phyloP scores from a whole-genome alignment of 2,888 invertebrate genomes.

The Ormyrus pomaceus region DNA sequence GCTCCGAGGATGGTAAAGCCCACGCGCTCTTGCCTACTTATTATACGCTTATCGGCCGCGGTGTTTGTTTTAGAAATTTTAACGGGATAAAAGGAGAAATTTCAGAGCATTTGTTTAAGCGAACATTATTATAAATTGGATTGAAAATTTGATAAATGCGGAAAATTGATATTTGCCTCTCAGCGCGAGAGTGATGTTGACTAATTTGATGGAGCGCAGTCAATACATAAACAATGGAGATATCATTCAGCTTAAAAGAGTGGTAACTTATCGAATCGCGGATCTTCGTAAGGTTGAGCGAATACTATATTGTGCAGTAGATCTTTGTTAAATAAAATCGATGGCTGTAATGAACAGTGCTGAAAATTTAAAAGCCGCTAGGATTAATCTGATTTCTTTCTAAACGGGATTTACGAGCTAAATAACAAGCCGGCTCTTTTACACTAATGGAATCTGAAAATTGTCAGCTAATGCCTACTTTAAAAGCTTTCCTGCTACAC shows the following conservation, averaged over 20 bases:
- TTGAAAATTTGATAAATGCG: too few relatives aligned
- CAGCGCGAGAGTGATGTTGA: too few relatives aligned
- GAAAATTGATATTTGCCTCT: too few relatives aligned
- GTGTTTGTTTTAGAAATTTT: too few relatives aligned
- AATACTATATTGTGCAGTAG: neutral
- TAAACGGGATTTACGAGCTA: neutral
- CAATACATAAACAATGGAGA: slow-evolving; percentile 22
- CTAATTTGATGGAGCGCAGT: neutral
- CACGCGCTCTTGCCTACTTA: slow-evolving; percentile 18
- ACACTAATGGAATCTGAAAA: too few relatives aligned
- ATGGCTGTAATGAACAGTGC: slow-evolving; percentile 11
- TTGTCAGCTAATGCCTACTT: too few relatives aligned
- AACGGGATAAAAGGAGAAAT: too few relatives aligned
- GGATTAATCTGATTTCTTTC: slow-evolving; percentile 10
- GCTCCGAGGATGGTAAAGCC: neutral
- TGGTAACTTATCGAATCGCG: slow-evolving; percentile 4
- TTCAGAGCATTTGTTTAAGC: too few relatives aligned
- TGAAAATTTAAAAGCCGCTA: neutral
- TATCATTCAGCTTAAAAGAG: slow-evolving; percentile 2
- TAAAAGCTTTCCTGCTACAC: too few relatives aligned
- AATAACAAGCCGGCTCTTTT: neutral
- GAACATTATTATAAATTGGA: too few relatives aligned
- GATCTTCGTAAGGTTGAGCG: neutral
- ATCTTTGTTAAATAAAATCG: slow-evolving; percentile 2
- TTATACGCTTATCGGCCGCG: slow-evolving; percentile 3